Conservation (phyloP, 2,888 invertebrate genomes). For the Rotaria socialis region DNA sequence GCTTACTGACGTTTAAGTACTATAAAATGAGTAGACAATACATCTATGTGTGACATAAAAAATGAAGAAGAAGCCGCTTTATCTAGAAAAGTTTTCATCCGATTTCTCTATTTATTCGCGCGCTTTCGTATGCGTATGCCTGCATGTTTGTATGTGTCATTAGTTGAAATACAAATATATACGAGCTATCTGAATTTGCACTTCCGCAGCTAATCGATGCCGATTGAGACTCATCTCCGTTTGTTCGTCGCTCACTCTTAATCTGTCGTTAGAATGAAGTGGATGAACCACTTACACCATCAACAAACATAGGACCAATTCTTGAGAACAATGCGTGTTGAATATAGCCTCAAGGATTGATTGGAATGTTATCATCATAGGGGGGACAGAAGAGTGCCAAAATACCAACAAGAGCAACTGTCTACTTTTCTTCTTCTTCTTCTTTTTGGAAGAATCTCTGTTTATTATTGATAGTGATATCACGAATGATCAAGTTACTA, state of each 20-base stretch:
- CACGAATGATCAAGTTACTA: background rate
- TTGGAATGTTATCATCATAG: background rate
- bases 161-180: background rate
- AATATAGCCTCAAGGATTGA: background rate
- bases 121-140: background rate
- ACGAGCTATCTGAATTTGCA: background rate
- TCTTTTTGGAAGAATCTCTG: background rate
- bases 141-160: background rate
- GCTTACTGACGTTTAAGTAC: background rate
- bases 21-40: background rate
- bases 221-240: constrained; percentile 1
- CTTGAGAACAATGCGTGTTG: background rate
- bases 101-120: background rate
- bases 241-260: background rate
- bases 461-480: background rate
- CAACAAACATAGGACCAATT: background rate
- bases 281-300: background rate
- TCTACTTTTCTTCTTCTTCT: background rate
- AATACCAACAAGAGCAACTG: background rate
- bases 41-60: background rate
- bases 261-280: background rate
- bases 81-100: background rate
- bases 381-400: background rate
- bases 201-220: constrained; percentile 21
- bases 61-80: background rate